Evolutionary conservation across 2,113 vertebrate genomes (phyloP).

Genomic region (Notothenia coriiceps): DNA sequence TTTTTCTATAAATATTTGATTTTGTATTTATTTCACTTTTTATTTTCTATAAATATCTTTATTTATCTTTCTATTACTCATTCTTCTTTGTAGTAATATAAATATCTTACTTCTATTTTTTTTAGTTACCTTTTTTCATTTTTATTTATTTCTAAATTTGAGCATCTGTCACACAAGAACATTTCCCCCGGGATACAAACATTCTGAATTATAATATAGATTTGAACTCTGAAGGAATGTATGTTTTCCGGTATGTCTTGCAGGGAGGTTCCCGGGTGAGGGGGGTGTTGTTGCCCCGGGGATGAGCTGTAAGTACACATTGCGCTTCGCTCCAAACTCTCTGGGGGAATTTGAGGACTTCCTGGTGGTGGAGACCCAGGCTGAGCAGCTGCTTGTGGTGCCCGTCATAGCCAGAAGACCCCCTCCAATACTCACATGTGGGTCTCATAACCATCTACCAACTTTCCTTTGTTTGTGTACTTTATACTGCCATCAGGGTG

Average conservation of each 20-base stretch:
- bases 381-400: conserved; percentile 85
- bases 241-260: background rate
- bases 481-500: background rate
- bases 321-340: conserved; percentile 92
- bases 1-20: too few relatives aligned
- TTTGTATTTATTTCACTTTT: too few relatives aligned
- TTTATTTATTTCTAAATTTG: too few relatives aligned
- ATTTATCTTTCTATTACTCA: too few relatives aligned
- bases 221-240: too few relatives aligned
- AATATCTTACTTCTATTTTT: too few relatives aligned
- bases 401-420: conserved; percentile 87
- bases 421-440: conserved; percentile 91
- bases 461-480: fast-evolving
- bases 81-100: too few relatives aligned
- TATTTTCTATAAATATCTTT: too few relatives aligned
- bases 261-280: conserved; percentile 93
- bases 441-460: conserved; percentile 62
- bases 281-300: conserved; percentile 93
- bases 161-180: too few relatives aligned
- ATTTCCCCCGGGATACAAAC: too few relatives aligned
- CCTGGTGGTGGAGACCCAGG: conserved; percentile 89
- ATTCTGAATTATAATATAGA: too few relatives aligned
- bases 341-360: conserved; percentile 90
- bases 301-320: conserved; percentile 90
- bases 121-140: too few relatives aligned